A percentile compares a stretch with the other conserved stretches of the same genome.
These are phyloP conservation scores for Fulmarus glacialis DNA, from an alignment of 2,113 vertebrate species.

Conservation along the genomic window DNA sequence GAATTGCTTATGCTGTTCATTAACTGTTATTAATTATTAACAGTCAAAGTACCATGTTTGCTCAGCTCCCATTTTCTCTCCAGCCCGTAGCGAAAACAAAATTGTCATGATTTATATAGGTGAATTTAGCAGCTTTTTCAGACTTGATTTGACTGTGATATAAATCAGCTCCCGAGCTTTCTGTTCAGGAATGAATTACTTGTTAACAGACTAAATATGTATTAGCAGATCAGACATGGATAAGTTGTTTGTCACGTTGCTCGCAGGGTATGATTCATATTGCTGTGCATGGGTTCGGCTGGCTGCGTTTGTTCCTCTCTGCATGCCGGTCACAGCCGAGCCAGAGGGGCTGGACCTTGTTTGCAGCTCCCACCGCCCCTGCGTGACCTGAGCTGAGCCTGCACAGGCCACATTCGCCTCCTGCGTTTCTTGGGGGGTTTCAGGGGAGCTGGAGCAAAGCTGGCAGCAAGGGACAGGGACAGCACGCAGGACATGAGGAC, in stretches of 20 bases:
- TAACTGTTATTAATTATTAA: neutral
- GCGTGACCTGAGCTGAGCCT: neutral
- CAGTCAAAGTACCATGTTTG: neutral
- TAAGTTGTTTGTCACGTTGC: neutral
- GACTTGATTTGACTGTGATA: neutral
- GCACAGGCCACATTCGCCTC: fast-evolving
- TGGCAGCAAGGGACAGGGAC: neutral
- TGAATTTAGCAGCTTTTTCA: neutral
- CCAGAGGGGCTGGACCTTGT: neutral
- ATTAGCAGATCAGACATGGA: neutral
- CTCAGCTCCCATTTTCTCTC: neutral
- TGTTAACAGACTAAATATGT: slow-evolving; percentile 31
- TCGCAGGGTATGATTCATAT: neutral
- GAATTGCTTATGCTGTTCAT: neutral
- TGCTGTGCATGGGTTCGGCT: neutral
- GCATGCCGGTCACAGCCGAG: fast-evolving
- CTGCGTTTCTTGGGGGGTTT: neutral
- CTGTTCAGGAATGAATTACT: neutral
- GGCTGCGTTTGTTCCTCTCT: neutral
- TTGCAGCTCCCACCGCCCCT: neutral
- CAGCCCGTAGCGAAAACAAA: neutral
- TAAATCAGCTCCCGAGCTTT: neutral
- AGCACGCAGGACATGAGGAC: fast-evolving
- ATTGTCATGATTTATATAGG: neutral
- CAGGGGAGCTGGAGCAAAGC: neutral